Percentiles rank a stretch among this genome's conserved stretches.
Conservation (phyloP, 1,140 invertebrate genomes). For the Ericerus pela region DNA sequence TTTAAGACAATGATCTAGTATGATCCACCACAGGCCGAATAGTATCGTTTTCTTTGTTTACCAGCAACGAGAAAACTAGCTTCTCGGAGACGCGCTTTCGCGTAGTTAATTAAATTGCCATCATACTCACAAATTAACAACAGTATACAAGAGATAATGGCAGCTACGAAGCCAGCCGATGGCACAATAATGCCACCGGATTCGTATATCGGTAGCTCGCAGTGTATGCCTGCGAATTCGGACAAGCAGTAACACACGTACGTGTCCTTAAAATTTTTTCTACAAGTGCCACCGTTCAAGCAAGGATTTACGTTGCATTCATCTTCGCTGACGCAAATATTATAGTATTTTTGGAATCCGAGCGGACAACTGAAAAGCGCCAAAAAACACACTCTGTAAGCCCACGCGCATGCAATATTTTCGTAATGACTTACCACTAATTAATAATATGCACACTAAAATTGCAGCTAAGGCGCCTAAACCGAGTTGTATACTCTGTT, state of each 20-base stretch:
- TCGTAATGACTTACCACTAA: slow-evolving; percentile 61
- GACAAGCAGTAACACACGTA: slow-evolving; percentile 59
- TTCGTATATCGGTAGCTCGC: slow-evolving; percentile 54
- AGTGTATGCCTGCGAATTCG: slow-evolving; percentile 60
- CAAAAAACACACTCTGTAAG: slow-evolving; percentile 3
- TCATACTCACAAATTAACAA: slow-evolving; percentile 55
- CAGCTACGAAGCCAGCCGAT: slow-evolving; percentile 67
- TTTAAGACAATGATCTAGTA: too few relatives aligned
- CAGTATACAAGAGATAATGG: slow-evolving; percentile 57
- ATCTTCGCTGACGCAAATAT: slow-evolving; percentile 55
- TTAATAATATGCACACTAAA: slow-evolving; percentile 82
- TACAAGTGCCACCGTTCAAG: slow-evolving; percentile 53
- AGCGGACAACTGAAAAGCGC: slow-evolving; percentile 45
- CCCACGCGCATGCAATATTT: background rate
- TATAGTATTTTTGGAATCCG: slow-evolving; percentile 44
- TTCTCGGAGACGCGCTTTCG: too few relatives aligned
- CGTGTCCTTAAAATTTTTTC: slow-evolving; percentile 48
- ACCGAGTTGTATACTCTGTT: slow-evolving; percentile 78
- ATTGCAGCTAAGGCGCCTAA: slow-evolving; percentile 87
- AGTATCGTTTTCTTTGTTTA: too few relatives aligned
- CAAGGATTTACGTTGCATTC: slow-evolving; percentile 56
- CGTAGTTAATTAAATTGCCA: slow-evolving; percentile 8
- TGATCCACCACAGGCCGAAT: too few relatives aligned
- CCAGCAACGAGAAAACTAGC: too few relatives aligned
- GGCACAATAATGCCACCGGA: slow-evolving; percentile 55